Percentiles rank a stretch among this genome's conserved stretches.
These are phyloP conservation scores for Sarcophaga variegata DNA, from an alignment of 2,888 invertebrate genomes.

Conservation along the genomic window DNA sequence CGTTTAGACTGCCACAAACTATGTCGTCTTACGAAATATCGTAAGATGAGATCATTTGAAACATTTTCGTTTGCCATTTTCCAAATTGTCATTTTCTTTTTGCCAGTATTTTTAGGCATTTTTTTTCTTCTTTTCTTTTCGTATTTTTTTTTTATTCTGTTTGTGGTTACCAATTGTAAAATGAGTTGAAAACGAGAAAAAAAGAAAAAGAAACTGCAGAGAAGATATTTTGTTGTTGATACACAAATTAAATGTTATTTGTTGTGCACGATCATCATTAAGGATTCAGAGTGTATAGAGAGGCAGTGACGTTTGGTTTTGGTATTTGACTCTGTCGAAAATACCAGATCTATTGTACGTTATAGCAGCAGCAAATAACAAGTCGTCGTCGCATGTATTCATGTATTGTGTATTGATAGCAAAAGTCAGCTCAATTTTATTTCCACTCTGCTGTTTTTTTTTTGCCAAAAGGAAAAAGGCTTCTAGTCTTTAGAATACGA, in stretches of 20 bases:
- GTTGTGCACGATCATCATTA: slow-evolving; percentile 74
- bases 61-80: slow-evolving; percentile 52
- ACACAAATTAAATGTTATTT: slow-evolving; percentile 74
- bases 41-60: slow-evolving; percentile 68
- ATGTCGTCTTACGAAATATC: slow-evolving; percentile 63
- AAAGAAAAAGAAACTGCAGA: slow-evolving; percentile 29
- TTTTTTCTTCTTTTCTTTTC: no score
- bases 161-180: slow-evolving; percentile 55
- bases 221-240: slow-evolving; percentile 72
- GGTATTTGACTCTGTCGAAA: slow-evolving; percentile 51
- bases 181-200: slow-evolving; percentile 38
- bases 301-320: slow-evolving; percentile 42
- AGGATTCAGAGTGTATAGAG: slow-evolving; percentile 64
- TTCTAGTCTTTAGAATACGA: slow-evolving; percentile 66
- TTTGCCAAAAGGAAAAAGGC: slow-evolving; percentile 30
- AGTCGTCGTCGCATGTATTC: slow-evolving; percentile 53
- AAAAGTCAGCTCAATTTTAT: slow-evolving; percentile 46
- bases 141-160: no score
- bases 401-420: slow-evolving; percentile 10
- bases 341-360: slow-evolving; percentile 50
- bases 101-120: slow-evolving; percentile 5
- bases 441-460: not conserved
- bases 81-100: slow-evolving; percentile 67
- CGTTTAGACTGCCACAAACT: slow-evolving; percentile 59
- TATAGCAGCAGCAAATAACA: slow-evolving; percentile 21